Evolutionary conservation across 2,888 invertebrate species (phyloP).

Genomic region (Plebejus argus): DNA sequence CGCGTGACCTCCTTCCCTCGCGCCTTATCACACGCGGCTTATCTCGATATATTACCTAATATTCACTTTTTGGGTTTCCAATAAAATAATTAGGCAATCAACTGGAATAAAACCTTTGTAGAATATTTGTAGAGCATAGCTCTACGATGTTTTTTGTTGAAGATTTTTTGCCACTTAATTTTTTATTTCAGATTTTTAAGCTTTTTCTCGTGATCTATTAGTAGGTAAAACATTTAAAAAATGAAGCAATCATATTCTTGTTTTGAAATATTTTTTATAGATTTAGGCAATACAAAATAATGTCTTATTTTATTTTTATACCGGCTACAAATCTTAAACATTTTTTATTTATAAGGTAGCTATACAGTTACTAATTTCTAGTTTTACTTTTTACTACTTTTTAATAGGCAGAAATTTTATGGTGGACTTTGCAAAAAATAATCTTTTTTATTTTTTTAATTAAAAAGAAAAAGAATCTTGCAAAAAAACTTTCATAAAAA

Average conservation of each 20-base stretch:
- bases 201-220: neutral
- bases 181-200: neutral
- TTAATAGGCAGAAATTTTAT: neutral
- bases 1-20: constrained; percentile 64
- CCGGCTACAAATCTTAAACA: neutral
- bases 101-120: neutral
- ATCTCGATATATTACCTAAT: constrained; percentile 51
- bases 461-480: no score
- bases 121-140: neutral
- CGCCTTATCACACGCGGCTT: constrained; percentile 56
- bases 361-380: neutral
- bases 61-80: constrained; percentile 30
- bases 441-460: no score
- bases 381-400: neutral
- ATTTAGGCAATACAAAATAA: neutral
- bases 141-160: no score
- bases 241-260: neutral
- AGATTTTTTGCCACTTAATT: neutral
- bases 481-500: neutral
- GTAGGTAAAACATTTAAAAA: neutral
- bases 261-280: neutral
- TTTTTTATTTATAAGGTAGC: neutral
- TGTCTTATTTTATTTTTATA: neutral
- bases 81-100: constrained; percentile 27
- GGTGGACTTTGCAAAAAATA: neutral